Conservation (phyloP, 2,113 vertebrate species). For the Amblyornis subalaris region DNA sequence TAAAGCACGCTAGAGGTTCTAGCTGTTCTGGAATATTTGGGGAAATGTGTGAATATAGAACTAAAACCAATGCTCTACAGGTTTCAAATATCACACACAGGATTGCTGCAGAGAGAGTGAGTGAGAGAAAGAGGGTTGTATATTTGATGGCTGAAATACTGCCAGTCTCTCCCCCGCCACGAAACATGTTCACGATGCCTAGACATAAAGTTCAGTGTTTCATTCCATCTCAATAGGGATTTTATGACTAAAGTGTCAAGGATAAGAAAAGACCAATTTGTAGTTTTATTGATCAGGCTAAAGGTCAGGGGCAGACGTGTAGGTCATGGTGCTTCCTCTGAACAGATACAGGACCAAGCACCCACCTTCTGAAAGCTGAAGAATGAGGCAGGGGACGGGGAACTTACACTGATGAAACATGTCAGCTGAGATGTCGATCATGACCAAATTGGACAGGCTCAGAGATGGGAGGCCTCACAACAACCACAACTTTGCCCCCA, state of each 20-base stretch:
- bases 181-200: conserved; percentile 56
- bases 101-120: not conserved
- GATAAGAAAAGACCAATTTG: conserved; percentile 70
- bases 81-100: conserved; percentile 24
- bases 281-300: conserved; percentile 72
- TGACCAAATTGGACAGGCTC: conserved; percentile 2
- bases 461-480: not conserved
- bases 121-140: not conserved
- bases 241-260: conserved; percentile 63
- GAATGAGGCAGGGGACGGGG: not conserved
- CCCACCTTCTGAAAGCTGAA: not conserved
- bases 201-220: conserved; percentile 67
- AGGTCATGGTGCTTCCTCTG: conserved; percentile 56
- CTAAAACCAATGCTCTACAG: not conserved
- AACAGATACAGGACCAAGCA: not conserved
- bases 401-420: not conserved
- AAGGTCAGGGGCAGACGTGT: conserved; percentile 70
- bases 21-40: not conserved
- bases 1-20: not conserved
- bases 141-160: conserved; percentile 57
- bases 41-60: not conserved
- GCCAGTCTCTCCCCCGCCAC: conserved; percentile 21
- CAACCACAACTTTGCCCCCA: conserved; percentile 1
- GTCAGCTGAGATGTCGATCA: conserved; percentile 28
- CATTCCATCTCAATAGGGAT: conserved; percentile 62